phyloP scores from a whole-genome alignment of 92 coral and sea anemone species.

The Epizoanthus rinbou region DNA sequence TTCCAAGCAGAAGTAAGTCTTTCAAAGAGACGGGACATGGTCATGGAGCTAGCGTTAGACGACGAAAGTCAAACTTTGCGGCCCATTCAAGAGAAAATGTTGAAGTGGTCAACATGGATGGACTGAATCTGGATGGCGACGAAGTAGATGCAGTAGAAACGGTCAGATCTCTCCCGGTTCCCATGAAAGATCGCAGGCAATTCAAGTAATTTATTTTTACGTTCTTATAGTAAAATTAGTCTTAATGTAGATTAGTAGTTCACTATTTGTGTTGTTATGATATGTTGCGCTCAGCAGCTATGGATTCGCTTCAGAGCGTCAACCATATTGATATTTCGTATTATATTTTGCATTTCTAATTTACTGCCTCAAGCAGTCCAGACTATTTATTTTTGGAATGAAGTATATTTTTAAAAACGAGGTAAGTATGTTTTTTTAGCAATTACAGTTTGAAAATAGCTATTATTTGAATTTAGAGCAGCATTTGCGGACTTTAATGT shows the following conservation, averaged over 20 bases:
- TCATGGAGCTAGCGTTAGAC: not conserved
- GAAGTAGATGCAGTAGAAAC: conserved; percentile 44
- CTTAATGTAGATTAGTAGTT: not conserved
- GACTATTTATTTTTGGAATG: too few species aligned
- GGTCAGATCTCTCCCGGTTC: conserved; percentile 59
- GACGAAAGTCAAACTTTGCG: conserved; percentile 9
- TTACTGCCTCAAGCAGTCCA: too few species aligned
- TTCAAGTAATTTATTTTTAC: conserved; percentile 38
- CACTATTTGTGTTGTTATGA: too few species aligned
- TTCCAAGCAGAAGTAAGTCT: conserved; percentile 28
- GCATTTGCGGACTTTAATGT: too few species aligned
- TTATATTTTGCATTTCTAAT: too few species aligned
- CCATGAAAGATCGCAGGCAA: conserved; percentile 62
- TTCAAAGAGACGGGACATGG: conserved; percentile 29
- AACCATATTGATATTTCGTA: too few species aligned
- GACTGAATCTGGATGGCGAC: conserved; percentile 28
- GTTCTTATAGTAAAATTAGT: not conserved
- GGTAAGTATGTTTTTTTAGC: too few species aligned
- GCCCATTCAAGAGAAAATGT: conserved; percentile 37
- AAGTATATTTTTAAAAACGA: too few species aligned
- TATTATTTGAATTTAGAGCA: too few species aligned
- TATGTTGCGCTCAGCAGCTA: too few species aligned
- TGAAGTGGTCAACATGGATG: conserved; percentile 59
- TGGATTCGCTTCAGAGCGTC: too few species aligned
- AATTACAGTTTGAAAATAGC: too few species aligned